phyloP scores from a whole-genome alignment of 92 coral and sea anemone genomes.

The Epizoanthus stellaris region DNA sequence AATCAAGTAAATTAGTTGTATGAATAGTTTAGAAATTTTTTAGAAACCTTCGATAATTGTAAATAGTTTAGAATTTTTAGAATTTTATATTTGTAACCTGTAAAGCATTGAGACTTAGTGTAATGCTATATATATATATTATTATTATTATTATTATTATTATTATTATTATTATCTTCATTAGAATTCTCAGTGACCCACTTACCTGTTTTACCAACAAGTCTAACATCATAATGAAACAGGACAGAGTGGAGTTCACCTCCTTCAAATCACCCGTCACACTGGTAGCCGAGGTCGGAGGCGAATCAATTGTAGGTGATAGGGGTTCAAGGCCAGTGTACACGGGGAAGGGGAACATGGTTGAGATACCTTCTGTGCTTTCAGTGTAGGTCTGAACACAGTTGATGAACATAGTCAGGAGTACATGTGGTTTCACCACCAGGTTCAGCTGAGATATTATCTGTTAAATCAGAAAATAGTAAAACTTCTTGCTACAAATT shows the following conservation, averaged over 20 bases:
- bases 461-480: constrained; percentile 43
- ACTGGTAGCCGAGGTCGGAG: constrained; percentile 73
- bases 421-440: constrained; percentile 82
- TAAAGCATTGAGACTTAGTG: no score
- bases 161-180: no score
- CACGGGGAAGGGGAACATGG: constrained; percentile 86
- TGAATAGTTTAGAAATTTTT: no score
- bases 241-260: constrained; percentile 84
- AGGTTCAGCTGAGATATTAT: constrained; percentile 89
- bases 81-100: no score
- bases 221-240: constrained; percentile 93
- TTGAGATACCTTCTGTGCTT: constrained; percentile 69
- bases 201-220: constrained; percentile 97
- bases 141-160: no score
- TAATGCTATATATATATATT: no score
- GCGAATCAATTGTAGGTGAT: constrained; percentile 58
- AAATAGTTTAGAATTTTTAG: no score
- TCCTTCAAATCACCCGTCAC: constrained; percentile 70
- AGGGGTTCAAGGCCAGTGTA: constrained; percentile 56
- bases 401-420: constrained; percentile 87
- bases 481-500: no score
- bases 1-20: no score
- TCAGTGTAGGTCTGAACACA: constrained; percentile 82
- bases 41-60: no score
- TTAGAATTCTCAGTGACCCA: background rate